phyloP scores from a whole-genome alignment of 2,888 invertebrate species.

The Orthosia incerta region DNA sequence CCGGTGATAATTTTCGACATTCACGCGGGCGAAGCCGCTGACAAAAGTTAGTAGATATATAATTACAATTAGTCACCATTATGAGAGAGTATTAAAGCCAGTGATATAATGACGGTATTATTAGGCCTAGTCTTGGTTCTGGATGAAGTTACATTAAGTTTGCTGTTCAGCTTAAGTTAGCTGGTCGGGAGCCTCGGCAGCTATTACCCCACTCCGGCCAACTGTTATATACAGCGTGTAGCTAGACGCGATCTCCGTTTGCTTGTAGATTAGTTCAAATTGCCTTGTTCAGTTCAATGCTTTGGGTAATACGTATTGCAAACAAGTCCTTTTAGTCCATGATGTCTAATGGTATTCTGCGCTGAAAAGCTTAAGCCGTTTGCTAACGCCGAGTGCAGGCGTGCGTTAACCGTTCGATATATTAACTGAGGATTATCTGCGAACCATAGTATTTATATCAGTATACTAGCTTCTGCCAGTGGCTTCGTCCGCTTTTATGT shows the following conservation, averaged over 20 bases:
- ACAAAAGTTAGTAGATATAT: background rate
- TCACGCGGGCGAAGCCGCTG: no score
- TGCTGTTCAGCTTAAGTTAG: constrained; percentile 79
- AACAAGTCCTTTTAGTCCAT: constrained; percentile 71
- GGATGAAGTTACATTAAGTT: constrained; percentile 80
- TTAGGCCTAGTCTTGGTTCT: constrained; percentile 70
- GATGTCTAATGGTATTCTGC: constrained; percentile 63
- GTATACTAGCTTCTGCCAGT: background rate
- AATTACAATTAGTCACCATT: constrained; percentile 52
- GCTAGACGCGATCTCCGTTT: constrained; percentile 68
- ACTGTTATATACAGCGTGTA: constrained; percentile 57
- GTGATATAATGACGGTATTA: constrained; percentile 72
- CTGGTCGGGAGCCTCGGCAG: constrained; percentile 68
- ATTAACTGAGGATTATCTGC: constrained; percentile 50
- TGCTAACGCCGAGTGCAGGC: constrained; percentile 59
- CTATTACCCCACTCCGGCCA: constrained; percentile 68
- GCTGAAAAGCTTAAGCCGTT: constrained; percentile 63
- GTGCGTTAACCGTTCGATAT: constrained; percentile 39
- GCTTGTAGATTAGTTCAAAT: constrained; percentile 78
- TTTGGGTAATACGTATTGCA: constrained; percentile 77
- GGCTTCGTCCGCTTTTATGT: no score
- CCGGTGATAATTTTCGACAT: no score
- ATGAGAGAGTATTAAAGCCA: constrained; percentile 47
- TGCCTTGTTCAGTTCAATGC: constrained; percentile 78
- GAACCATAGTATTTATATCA: constrained; percentile 20